Evolutionary conservation across 2,888 invertebrate species (phyloP).

Genomic region (Anoplius nigerrimus): DNA sequence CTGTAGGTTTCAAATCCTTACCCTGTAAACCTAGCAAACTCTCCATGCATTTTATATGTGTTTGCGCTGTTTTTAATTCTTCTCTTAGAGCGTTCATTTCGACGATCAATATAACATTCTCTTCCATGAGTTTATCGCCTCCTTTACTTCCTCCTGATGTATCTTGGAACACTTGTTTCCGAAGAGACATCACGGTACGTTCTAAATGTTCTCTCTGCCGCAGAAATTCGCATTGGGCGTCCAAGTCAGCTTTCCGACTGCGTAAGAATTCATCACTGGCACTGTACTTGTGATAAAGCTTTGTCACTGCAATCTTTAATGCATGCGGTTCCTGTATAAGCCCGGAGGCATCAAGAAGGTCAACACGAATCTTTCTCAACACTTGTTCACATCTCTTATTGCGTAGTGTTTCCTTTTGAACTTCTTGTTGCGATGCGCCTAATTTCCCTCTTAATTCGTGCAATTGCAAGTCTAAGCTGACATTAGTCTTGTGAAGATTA

Average conservation of each 20-base stretch:
- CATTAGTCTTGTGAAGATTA: conserved; percentile 85
- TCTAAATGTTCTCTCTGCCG: conserved; percentile 91
- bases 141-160: conserved; percentile 41
- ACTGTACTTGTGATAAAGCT: conserved; percentile 83
- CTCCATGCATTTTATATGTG: conserved; percentile 84
- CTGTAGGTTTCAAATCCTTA: conserved; percentile 78
- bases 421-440: conserved; percentile 83
- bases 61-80: conserved; percentile 81
- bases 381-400: conserved; percentile 80
- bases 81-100: conserved; percentile 87
- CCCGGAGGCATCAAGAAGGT: conserved; percentile 87
- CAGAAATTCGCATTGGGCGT: conserved; percentile 85
- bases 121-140: conserved; percentile 77
- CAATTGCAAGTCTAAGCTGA: conserved; percentile 84
- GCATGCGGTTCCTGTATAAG: conserved; percentile 86
- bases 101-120: conserved; percentile 85
- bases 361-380: conserved; percentile 86
- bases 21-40: conserved; percentile 81
- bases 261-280: conserved; percentile 83
- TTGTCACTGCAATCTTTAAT: conserved; percentile 77
- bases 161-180: conserved; percentile 73
- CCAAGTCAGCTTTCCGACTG: conserved; percentile 82
- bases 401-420: conserved; percentile 80
- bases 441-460: conserved; percentile 87
- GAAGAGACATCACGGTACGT: conserved; percentile 76